Percentiles rank a stretch among this genome's conserved stretches.
Evolutionary conservation across 2,888 invertebrate species (phyloP).

Genomic region (Onthophagus sagittarius): DNA sequence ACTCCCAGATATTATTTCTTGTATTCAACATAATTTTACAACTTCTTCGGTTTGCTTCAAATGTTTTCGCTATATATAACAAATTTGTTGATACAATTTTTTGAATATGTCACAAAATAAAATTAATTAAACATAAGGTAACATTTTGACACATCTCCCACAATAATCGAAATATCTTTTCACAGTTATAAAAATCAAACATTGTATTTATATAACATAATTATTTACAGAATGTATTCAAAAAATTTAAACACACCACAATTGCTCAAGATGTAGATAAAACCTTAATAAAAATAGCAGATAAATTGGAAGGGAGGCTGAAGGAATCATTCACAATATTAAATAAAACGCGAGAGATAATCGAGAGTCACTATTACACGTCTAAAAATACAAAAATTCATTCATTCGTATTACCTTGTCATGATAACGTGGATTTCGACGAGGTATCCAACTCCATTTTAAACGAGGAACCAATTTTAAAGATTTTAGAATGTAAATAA

Average conservation of each 20-base stretch:
- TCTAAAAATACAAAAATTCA: slow-evolving; percentile 25
- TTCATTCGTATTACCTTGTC: slow-evolving; percentile 34
- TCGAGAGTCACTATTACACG: slow-evolving; percentile 34
- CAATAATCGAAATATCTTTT: too few species aligned
- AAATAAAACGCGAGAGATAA: slow-evolving; percentile 36
- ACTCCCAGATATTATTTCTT: too few species aligned
- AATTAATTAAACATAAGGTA: too few species aligned
- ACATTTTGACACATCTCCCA: too few species aligned
- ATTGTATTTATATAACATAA: background rate
- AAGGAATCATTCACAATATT: slow-evolving; percentile 40
- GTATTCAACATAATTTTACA: too few species aligned
- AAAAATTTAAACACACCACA: slow-evolving; percentile 40
- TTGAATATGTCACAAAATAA: too few species aligned
- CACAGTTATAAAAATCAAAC: too few species aligned
- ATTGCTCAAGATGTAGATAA: slow-evolving; percentile 37
- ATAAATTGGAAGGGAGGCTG: slow-evolving; percentile 41
- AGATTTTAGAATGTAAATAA: slow-evolving; percentile 28
- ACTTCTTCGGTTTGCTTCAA: too few species aligned
- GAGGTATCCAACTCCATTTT: slow-evolving; percentile 24
- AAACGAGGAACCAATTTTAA: slow-evolving; percentile 23
- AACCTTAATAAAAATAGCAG: slow-evolving; percentile 38
- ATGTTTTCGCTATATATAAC: too few species aligned
- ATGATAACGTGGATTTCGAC: slow-evolving; percentile 28
- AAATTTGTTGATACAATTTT: too few species aligned
- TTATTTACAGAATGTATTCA: slow-evolving; percentile 41